Percentiles rank a stretch among this genome's conserved stretches.
These are phyloP conservation scores for Frankliniella intonsa DNA, from an alignment of 2,888 invertebrate genomes.

Conservation along the genomic window DNA sequence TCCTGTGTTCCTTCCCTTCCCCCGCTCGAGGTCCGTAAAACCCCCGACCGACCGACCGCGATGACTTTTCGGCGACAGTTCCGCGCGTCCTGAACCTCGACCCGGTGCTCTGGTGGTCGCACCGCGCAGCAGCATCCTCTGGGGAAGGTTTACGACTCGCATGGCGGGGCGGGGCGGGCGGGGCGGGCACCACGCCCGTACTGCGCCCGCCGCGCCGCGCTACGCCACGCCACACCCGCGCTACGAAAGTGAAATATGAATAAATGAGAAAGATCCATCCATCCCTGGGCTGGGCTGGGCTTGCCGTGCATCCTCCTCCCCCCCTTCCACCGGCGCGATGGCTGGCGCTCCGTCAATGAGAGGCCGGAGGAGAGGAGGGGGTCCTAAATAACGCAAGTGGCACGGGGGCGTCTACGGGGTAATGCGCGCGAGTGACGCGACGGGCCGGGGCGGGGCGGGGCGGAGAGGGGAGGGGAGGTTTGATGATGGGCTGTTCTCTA, in stretches of 20 bases:
- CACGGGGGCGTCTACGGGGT: not conserved
- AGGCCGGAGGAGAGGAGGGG: not conserved
- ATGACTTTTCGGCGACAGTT: no score
- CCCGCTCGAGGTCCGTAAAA: no score
- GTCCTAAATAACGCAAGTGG: not conserved
- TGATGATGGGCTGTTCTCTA: no score
- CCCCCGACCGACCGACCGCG: no score
- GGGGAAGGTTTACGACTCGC: not conserved
- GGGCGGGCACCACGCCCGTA: not conserved
- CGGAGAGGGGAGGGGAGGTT: not conserved
- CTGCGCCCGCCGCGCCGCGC: constrained; percentile 1
- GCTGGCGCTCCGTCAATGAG: constrained; percentile 15
- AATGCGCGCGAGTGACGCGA: not conserved
- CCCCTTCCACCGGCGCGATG: not conserved
- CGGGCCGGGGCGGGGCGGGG: not conserved
- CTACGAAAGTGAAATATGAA: constrained; percentile 18
- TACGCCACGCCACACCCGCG: not conserved
- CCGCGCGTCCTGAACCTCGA: not conserved
- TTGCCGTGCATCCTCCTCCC: not conserved
- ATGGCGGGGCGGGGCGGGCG: not conserved
- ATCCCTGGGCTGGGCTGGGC: not conserved
- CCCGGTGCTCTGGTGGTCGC: not conserved
- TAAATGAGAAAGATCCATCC: constrained; percentile 26
- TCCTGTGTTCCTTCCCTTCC: no score
- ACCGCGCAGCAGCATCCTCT: not conserved